Percentiles rank a stretch among this genome's conserved stretches.
Evolutionary conservation across 2,113 vertebrate species (phyloP).

Genomic region (Seriola quinqueradiata): DNA sequence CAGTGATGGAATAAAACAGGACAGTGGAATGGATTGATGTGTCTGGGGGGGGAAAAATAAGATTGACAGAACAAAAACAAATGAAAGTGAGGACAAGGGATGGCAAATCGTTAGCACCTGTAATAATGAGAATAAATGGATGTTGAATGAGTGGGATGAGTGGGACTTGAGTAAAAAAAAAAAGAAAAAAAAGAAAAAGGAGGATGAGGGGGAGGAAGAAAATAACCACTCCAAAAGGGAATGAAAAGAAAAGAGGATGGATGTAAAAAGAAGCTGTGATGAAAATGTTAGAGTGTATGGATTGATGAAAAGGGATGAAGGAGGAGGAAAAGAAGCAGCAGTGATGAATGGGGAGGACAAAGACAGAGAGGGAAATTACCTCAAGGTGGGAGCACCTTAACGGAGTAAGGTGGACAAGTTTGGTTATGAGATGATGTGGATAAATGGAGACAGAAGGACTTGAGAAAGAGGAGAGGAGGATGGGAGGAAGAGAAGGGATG

Average conservation of each 20-base stretch:
- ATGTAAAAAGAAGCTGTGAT: conserved; percentile 40
- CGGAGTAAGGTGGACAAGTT: conserved; percentile 62
- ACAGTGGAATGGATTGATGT: neutral
- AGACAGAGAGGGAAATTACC: conserved; percentile 48
- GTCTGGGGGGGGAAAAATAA: neutral
- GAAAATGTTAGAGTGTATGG: conserved; percentile 32
- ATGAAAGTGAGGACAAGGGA: neutral
- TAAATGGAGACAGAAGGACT: conserved; percentile 49
- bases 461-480: conserved; percentile 7
- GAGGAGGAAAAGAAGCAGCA: conserved; percentile 23
- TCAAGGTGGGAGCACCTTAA: conserved; percentile 35
- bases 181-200: conserved; percentile 29
- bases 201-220: conserved; percentile 55
- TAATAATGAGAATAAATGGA: conserved; percentile 54
- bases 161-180: conserved; percentile 29
- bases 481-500: conserved; percentile 31
- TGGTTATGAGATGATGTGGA: conserved; percentile 62
- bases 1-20: neutral
- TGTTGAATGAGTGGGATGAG: conserved; percentile 60
- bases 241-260: conserved; percentile 28
- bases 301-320: conserved; percentile 49
- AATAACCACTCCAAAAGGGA: conserved; percentile 47
- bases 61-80: neutral
- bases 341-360: conserved; percentile 45
- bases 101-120: conserved; percentile 42